phyloP scores from a whole-genome alignment of 2,113 vertebrate genomes.

The Sinosuthora webbiana region DNA sequence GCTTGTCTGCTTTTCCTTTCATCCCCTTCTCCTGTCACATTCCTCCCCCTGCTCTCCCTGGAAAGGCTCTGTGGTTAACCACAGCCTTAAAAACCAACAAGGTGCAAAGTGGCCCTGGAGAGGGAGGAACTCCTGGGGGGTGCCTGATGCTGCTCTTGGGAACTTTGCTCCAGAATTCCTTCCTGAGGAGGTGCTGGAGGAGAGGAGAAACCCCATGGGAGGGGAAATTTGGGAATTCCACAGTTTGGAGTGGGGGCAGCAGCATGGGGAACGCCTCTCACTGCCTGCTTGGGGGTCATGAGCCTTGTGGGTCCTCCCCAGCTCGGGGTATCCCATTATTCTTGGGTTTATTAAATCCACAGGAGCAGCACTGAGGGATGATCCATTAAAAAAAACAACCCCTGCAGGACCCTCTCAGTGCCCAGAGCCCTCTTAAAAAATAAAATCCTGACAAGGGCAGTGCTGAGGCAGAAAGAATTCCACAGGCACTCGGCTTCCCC shows the following conservation, averaged over 20 bases:
- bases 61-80: conserved; percentile 30
- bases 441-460: neutral
- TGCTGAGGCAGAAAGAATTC: neutral
- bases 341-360: neutral
- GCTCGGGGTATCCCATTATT: accelerated
- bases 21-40: neutral
- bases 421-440: neutral
- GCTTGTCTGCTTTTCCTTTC: neutral
- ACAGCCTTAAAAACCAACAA: neutral
- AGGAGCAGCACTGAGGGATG: neutral
- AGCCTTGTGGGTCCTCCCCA: neutral
- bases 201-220: neutral
- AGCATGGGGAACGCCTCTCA: neutral
- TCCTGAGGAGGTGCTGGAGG: neutral
- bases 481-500: neutral
- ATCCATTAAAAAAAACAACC: neutral
- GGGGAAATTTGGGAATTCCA: neutral
- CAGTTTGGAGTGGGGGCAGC: neutral
- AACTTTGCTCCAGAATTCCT: neutral
- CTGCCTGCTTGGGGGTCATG: neutral
- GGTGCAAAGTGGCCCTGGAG: neutral
- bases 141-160: neutral
- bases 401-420: neutral
- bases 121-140: neutral
- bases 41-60: conserved; percentile 16